Percentiles rank a stretch among this genome's conserved stretches.
These are phyloP conservation scores for Athalia cordata DNA, from an alignment of 2,888 invertebrate species.

Conservation along the genomic window DNA sequence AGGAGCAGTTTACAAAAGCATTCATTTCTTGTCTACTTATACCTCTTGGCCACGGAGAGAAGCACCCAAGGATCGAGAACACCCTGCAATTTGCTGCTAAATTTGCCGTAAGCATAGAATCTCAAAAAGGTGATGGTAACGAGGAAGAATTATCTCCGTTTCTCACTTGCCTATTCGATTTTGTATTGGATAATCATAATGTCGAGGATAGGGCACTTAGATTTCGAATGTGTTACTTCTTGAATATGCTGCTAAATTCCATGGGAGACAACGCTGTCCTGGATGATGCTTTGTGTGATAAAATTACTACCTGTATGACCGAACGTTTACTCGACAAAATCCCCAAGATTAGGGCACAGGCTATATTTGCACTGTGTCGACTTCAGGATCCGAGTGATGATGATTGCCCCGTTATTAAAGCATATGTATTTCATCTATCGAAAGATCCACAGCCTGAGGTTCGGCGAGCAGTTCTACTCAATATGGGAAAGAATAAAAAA, in stretches of 20 bases:
- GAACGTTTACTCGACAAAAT: conserved; percentile 82
- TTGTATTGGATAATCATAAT: conserved; percentile 76
- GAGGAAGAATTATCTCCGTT: conserved; percentile 74
- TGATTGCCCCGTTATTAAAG: conserved; percentile 84
- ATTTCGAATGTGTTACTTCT: conserved; percentile 85
- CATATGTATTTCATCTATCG: conserved; percentile 82
- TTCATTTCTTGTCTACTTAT: conserved; percentile 81
- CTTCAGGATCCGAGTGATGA: conserved; percentile 87
- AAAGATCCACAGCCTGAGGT: conserved; percentile 88
- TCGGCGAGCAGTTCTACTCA: conserved; percentile 81
- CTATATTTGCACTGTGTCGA: conserved; percentile 85
- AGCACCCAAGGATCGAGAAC: conserved; percentile 81
- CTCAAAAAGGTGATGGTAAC: conserved; percentile 72
- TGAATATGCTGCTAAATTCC: conserved; percentile 84
- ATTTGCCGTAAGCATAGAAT: conserved; percentile 79
- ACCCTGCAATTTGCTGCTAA: conserved; percentile 83
- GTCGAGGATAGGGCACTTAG: conserved; percentile 78
- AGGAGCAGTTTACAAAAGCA: conserved; percentile 78
- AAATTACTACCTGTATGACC: conserved; percentile 82
- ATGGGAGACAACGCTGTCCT: conserved; percentile 86
- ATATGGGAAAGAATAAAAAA: conserved; percentile 83
- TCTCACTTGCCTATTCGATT: conserved; percentile 78
- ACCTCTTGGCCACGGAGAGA: conserved; percentile 80
- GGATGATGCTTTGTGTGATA: conserved; percentile 85
- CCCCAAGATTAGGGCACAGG: conserved; percentile 85